Evolutionary conservation across 1,140 invertebrate species (phyloP), one percentile per base, ranked within the genome.

Genomic region (Rhagoletis pomonella): DNA sequence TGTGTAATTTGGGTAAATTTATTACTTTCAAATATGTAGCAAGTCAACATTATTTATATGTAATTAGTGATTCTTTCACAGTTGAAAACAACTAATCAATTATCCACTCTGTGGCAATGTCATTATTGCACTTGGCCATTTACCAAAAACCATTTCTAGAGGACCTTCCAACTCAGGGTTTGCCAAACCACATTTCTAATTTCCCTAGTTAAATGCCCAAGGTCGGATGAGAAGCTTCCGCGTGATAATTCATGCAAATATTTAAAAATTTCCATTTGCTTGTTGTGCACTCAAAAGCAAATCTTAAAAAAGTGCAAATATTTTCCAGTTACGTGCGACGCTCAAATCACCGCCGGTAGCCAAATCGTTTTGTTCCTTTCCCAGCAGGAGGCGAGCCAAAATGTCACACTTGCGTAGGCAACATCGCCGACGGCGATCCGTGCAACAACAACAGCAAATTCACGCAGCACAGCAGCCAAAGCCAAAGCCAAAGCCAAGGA

Each of bases 111-210:
- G 29, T 29, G 29, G 1, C 29, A 29, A 29, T 29, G 29, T 29
- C 29, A 29, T 29, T 29, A 29, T 29, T 29, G 29, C 29, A 0
- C 4, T 39, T 67, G 64, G 64, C 64, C 39, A 2, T 39, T 67
- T 29, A 67, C 64, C 64, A 67, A 67, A 67, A 67, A 67, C 4
- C 19, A 64, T 14, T 14, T 4, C 64, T 6, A 42, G 29, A 29
- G 17, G 17, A 17, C 3, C 64, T 67, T 67, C 64, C 17, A 4
- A 10, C 0, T 4, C 2, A n/a, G 42, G 17, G 5, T 81, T 81
- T 29, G 47, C 73, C 44, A 81, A 58, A 81, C 73, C 44, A 55
- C 73, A 81, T 81, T 81, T 55, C 19, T 55, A 81, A 81, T 81
- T 58, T 81, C 73, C 47, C 3, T 29, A 50, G 69, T n/a, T 50